A percentile compares a stretch with the other conserved stretches of the same genome.
Evolutionary conservation across 2,797 vertebrate genomes (phyloP).

Genomic region (Notolepis coatsorum): DNA sequence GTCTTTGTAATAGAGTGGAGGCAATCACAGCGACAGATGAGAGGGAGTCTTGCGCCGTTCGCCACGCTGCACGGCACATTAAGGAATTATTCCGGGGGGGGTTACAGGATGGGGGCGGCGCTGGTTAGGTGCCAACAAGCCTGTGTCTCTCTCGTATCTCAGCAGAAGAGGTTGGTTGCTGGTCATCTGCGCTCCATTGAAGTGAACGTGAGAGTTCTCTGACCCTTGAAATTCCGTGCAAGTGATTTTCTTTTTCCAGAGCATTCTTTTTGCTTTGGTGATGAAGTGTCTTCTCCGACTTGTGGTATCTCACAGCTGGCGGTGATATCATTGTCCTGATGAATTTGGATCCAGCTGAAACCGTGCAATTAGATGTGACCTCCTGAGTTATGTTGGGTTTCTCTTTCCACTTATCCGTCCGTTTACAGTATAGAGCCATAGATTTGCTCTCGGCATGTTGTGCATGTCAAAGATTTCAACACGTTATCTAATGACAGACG

Average conservation of each 20-base stretch:
- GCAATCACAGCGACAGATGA: slow-evolving; percentile 52
- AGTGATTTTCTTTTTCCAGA: no score
- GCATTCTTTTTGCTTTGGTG: slow-evolving; percentile 32
- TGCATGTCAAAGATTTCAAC: slow-evolving; percentile 25
- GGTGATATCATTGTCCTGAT: slow-evolving; percentile 41
- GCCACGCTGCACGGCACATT: slow-evolving; percentile 67
- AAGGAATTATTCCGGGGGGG: slow-evolving; percentile 62
- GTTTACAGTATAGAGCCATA: neutral
- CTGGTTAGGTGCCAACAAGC: slow-evolving; percentile 59
- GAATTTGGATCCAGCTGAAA: slow-evolving; percentile 33
- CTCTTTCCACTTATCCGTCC: slow-evolving; percentile 21
- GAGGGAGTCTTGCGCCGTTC: slow-evolving; percentile 52
- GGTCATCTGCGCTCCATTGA: slow-evolving; percentile 37
- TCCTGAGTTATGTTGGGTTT: neutral
- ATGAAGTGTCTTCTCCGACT: slow-evolving; percentile 23
- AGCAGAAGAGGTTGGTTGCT: slow-evolving; percentile 35
- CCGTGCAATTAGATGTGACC: slow-evolving; percentile 27
- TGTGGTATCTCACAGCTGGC: slow-evolving; percentile 46
- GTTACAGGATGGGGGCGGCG: slow-evolving; percentile 34
- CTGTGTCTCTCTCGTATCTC: slow-evolving; percentile 49
- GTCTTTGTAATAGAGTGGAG: slow-evolving; percentile 62
- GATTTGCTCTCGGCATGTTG: slow-evolving; percentile 33
- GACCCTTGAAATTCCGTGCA: slow-evolving; percentile 39
- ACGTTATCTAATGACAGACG: slow-evolving; percentile 37
- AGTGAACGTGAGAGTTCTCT: slow-evolving; percentile 48